Base-by-base conservation (phyloP, 2,888 invertebrate genomes). In the Campoplex capitator region DNA sequence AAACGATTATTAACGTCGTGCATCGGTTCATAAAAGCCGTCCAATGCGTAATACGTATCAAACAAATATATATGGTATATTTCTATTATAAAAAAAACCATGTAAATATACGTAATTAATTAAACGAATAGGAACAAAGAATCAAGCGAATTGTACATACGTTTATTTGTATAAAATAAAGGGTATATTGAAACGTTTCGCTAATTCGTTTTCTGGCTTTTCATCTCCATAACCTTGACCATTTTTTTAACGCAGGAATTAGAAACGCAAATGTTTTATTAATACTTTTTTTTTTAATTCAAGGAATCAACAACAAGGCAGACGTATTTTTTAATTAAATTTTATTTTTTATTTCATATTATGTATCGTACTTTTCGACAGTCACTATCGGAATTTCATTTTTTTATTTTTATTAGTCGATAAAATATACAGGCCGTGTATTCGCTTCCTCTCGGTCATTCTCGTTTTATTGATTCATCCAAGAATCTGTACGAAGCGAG, bases 151-250 rank as follows among this genome's bases (percentile, higher is more conserved):
- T 75, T 88, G 87, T 88, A 88, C 74, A 87, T 88, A 87, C 85
- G 84, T 84, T 74, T 78, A 87, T 83, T 88, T 86, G 88, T 88
- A 84, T 83, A 88, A 87, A 85, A 83, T 87, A 87, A 86, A 85
- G 74, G 84, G 84, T 88, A 87, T 88, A 88, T 86, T 83, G 84
- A 82, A 86, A 85, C 80, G 82, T 86, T 88, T 83, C 68, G 67
- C 67, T n/a, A 58, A 80, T 73, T 62, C 75, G 8, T 48, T 85
- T 35, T 9, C 28, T 45, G 18, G 7, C 54, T 75, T 68, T 23
- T 28, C 16, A 16, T 62, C 11, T 62, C 32, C 58, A 32, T 62
- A 11, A 62, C 28, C 62, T 28, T 62, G 32, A 1, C 2, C 62
- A 32, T 16, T 13, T 2, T 6, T 58, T 58, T 0, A 28, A 32